These are phyloP conservation scores for Agelastica alni DNA, from an alignment of 2,888 invertebrate genomes.

Conservation along the genomic window DNA sequence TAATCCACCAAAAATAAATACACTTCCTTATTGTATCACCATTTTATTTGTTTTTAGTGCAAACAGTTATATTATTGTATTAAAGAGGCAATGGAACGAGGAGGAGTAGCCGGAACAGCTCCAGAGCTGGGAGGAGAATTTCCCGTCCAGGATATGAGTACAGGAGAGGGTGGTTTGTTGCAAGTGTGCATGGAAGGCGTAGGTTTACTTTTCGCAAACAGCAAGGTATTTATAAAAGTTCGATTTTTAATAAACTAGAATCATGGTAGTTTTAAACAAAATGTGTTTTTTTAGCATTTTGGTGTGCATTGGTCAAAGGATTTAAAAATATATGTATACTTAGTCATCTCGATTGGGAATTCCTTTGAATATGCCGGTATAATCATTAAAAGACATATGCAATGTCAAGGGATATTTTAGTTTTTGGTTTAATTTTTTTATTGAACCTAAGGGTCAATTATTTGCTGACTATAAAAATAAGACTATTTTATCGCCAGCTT, in stretches of 20 bases:
- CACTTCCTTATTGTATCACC: too few species aligned
- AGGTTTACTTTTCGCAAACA: slow-evolving; percentile 96
- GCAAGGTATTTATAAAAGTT: slow-evolving; percentile 79
- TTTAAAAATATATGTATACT: too few species aligned
- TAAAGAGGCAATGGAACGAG: slow-evolving; percentile 97
- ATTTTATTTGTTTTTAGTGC: slow-evolving; percentile 79
- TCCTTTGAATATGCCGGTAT: too few species aligned
- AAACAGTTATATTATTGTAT: slow-evolving; percentile 98
- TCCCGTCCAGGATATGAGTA: slow-evolving; percentile 96
- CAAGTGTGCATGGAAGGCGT: slow-evolving; percentile 99
- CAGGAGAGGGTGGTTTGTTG: slow-evolving; percentile 95
- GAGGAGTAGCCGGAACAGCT: slow-evolving; percentile 70
- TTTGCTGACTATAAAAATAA: too few species aligned
- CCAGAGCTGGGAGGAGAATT: slow-evolving; percentile 92
- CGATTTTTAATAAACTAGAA: background rate
- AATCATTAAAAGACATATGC: too few species aligned
- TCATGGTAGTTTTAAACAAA: slow-evolving; percentile 11
- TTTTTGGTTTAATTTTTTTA: too few species aligned
- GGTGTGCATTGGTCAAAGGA: slow-evolving; percentile 26
- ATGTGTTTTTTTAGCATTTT: slow-evolving; percentile 21
- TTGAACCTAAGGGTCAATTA: too few species aligned
- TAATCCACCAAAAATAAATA: too few species aligned
- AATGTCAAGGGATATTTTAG: too few species aligned
- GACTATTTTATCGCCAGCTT: too few species aligned
- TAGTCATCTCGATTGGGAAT: too few species aligned